These are phyloP conservation scores for Rhabdomys dilectus DNA, from an alignment of 2,113 vertebrate genomes.

Conservation along the genomic window DNA sequence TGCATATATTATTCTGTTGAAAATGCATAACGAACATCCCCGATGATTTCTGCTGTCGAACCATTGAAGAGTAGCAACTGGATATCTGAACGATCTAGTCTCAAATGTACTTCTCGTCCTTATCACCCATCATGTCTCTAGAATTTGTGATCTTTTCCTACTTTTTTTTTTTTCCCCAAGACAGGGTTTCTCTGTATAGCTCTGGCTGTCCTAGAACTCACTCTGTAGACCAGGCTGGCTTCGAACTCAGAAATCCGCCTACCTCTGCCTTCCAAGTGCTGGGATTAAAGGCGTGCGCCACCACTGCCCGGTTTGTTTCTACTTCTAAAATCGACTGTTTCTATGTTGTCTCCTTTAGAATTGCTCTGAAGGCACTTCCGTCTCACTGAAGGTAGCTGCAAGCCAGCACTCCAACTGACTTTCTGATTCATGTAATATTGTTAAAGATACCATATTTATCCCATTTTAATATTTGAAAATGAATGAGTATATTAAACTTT, in stretches of 20 bases:
- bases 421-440: neutral
- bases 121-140: neutral
- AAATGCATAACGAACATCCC: neutral
- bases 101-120: neutral
- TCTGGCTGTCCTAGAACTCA: too few species aligned
- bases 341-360: neutral
- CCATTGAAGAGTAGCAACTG: neutral
- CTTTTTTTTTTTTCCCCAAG: neutral
- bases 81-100: neutral
- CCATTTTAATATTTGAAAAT: constrained; percentile 20
- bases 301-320: neutral
- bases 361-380: constrained; percentile 8
- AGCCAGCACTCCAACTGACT: neutral
- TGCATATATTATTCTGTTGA: neutral
- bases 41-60: neutral
- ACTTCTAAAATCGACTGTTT: neutral
- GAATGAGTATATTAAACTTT: neutral
- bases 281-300: too few species aligned
- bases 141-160: neutral
- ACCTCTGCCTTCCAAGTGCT: too few species aligned
- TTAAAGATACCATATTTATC: neutral
- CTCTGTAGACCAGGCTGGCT: too few species aligned
- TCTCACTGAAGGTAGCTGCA: neutral
- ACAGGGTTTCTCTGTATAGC: too few species aligned
- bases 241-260: too few species aligned